Evolutionary conservation across 2,113 vertebrate genomes (phyloP).

Genomic region (Zosterops japonicus): DNA sequence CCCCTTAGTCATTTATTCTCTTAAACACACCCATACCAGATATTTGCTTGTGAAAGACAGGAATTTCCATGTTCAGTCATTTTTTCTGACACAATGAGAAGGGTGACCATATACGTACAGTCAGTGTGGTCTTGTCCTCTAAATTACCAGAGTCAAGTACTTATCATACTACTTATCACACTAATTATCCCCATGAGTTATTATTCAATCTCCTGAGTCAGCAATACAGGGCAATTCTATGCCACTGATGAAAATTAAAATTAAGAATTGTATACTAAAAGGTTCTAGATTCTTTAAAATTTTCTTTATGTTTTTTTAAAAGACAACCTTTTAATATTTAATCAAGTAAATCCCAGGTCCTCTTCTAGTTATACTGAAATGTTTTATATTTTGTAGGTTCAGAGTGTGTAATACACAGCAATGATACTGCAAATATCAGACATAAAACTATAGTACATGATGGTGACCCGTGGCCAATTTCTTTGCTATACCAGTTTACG

Average conservation of each 20-base stretch:
- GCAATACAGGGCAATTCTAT: not conserved
- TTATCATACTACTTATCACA: not conserved
- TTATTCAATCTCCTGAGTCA: not conserved
- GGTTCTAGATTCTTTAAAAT: not conserved
- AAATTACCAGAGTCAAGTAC: not conserved
- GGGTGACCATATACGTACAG: accelerated
- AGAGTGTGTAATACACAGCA: not conserved
- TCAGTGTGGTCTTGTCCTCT: not conserved
- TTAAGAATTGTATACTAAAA: not conserved
- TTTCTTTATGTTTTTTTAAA: not conserved
- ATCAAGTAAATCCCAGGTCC: not conserved
- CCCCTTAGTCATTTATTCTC: not conserved
- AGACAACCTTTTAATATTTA: not conserved
- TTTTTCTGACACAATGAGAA: not conserved
- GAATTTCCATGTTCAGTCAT: not conserved
- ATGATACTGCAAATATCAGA: not conserved
- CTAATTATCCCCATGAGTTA: not conserved
- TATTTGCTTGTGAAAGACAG: not conserved
- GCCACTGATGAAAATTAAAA: not conserved
- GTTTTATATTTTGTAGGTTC: not conserved
- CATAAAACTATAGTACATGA: not conserved
- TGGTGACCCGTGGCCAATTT: not conserved
- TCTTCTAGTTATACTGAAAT: not conserved
- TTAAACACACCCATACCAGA: not conserved
- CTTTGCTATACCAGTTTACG: not conserved